A percentile compares a stretch with the other conserved stretches of the same genome.
Conservation (phyloP, 2,113 vertebrate species). For the Glareola pratincola region DNA sequence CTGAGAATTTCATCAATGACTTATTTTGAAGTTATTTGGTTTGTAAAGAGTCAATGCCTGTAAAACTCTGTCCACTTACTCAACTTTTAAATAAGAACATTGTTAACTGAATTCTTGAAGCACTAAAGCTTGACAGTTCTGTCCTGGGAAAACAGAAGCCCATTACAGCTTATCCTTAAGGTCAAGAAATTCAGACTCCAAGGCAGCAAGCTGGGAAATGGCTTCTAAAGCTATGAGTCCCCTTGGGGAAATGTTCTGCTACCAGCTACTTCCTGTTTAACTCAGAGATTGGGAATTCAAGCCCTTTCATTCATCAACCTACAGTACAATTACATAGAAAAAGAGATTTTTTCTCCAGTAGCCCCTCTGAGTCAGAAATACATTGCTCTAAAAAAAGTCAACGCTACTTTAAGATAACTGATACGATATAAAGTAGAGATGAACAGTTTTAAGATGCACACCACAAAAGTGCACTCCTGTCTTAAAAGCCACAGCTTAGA, state of each 20-base stretch:
- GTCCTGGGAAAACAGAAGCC: background rate
- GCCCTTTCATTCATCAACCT: background rate
- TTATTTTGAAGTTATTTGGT: background rate
- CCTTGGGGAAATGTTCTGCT: background rate
- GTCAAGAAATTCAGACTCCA: background rate
- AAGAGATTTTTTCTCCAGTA: background rate
- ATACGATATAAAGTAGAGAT: background rate
- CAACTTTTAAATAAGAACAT: background rate
- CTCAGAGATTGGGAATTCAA: background rate
- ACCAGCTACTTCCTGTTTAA: background rate
- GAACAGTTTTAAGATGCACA: background rate
- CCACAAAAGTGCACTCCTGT: background rate
- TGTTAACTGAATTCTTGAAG: background rate
- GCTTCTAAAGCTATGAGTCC: background rate
- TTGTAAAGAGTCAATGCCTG: background rate
- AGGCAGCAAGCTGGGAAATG: background rate
- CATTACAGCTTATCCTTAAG: background rate
- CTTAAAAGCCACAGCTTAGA: background rate
- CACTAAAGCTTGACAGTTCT: background rate
- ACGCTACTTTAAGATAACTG: background rate
- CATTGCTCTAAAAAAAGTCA: background rate
- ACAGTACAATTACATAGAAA: background rate
- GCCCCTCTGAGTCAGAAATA: background rate
- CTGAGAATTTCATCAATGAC: background rate
- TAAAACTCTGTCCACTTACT: background rate